A percentile compares a stretch with the other conserved stretches of the same genome.
Conservation (phyloP, 2,888 invertebrate species). For the Capitulum mitella region DNA sequence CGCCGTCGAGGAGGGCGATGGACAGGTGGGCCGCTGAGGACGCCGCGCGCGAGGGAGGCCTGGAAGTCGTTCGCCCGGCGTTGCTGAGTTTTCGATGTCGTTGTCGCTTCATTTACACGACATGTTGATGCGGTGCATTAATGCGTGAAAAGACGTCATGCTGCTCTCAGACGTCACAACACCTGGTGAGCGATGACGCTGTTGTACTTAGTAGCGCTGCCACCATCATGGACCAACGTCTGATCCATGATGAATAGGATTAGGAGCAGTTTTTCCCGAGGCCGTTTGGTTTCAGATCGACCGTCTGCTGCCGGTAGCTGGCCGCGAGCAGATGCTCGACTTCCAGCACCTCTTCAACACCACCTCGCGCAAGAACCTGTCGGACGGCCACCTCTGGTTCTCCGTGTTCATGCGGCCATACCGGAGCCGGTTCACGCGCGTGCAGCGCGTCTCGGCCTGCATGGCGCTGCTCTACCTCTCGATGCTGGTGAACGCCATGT, state of each 20-base stretch:
- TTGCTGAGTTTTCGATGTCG: too few species aligned
- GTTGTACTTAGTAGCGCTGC: too few species aligned
- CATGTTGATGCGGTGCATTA: too few species aligned
- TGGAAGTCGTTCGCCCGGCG: too few species aligned
- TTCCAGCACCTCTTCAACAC: conserved; percentile 46
- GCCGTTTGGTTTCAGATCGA: conserved; percentile 43
- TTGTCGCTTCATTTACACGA: too few species aligned
- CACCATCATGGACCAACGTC: too few species aligned
- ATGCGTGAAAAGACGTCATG: too few species aligned
- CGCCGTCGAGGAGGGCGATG: conserved; percentile 49
- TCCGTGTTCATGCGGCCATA: conserved; percentile 48
- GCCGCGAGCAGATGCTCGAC: conserved; percentile 45
- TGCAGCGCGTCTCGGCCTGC: conserved; percentile 48
- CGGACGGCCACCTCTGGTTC: conserved; percentile 50
- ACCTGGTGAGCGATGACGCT: too few species aligned
- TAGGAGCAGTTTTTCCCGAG: too few species aligned
- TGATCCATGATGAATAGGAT: too few species aligned
- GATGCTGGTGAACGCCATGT: conserved; percentile 50
- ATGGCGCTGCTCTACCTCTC: conserved; percentile 46
- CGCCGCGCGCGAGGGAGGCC: too few species aligned
- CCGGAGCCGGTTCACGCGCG: conserved; percentile 46
- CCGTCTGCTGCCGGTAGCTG: conserved; percentile 47
- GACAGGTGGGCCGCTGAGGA: conserved; percentile 43
- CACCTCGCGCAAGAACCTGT: conserved; percentile 41
- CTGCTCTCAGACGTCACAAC: too few species aligned